Evolutionary conservation across 1,140 invertebrate species (phyloP).

Genomic region (Cardiocondyla obscurior): DNA sequence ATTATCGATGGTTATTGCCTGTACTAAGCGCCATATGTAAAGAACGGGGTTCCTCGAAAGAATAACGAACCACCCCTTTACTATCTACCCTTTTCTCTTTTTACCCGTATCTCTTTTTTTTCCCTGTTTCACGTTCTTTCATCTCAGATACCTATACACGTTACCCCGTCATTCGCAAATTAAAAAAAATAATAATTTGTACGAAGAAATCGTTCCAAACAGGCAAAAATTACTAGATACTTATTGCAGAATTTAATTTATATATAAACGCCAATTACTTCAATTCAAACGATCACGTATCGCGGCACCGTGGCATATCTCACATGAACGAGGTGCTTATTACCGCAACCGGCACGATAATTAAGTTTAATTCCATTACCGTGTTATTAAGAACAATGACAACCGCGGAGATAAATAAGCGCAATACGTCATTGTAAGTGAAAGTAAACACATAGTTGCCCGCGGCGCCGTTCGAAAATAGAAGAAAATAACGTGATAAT

Average conservation of each 20-base stretch:
- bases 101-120: not conserved
- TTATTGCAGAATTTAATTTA: not conserved
- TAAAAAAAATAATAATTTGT: not conserved
- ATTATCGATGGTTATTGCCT: slow-evolving; percentile 80
- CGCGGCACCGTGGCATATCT: not conserved
- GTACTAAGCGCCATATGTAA: slow-evolving; percentile 73
- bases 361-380: slow-evolving; percentile 48
- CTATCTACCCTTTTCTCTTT: not conserved
- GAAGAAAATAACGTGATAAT: slow-evolving; percentile 46
- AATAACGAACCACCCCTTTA: slow-evolving; percentile 13
- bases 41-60: slow-evolving; percentile 53
- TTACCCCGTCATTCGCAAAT: not conserved
- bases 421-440: slow-evolving; percentile 48
- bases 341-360: slow-evolving; percentile 18
- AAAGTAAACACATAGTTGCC: slow-evolving; percentile 41
- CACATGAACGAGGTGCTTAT: not conserved
- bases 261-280: slow-evolving; percentile 34
- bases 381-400: slow-evolving; percentile 50
- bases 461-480: slow-evolving; percentile 34
- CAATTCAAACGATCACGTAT: slow-evolving; percentile 9
- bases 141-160: not conserved
- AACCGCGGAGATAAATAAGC: slow-evolving; percentile 38
- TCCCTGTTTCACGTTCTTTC: not conserved
- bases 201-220: not conserved
- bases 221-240: not conserved